phyloP scores from a whole-genome alignment of 2,797 vertebrate genomes.

The Spinus olivaceus region DNA sequence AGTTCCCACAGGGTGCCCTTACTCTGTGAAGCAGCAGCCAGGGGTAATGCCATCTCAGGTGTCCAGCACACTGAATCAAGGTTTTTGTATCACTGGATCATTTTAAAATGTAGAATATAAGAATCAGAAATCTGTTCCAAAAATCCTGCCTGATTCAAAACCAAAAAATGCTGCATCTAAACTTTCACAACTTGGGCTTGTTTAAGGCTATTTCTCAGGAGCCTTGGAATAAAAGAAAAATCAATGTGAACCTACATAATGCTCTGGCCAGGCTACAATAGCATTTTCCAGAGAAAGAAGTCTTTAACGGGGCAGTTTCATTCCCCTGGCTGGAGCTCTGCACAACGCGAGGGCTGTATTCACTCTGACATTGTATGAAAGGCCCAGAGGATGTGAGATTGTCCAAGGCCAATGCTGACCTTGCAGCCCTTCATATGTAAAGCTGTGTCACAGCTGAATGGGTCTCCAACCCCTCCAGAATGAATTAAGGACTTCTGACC shows the following conservation, averaged over 20 bases:
- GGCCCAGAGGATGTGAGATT: neutral
- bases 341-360: accelerated
- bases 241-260: neutral
- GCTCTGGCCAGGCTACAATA: neutral
- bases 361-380: neutral
- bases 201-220: neutral
- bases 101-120: neutral
- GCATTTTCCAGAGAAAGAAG: neutral
- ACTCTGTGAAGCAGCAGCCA: neutral
- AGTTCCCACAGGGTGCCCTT: neutral
- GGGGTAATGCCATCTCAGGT: neutral
- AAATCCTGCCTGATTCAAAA: neutral
- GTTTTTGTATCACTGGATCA: neutral
- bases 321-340: accelerated
- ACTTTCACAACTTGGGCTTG: neutral
- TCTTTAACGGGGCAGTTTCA: neutral
- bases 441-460: neutral
- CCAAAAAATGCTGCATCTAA: neutral
- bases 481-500: neutral
- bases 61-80: neutral
- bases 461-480: neutral
- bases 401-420: neutral
- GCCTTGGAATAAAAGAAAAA: neutral
- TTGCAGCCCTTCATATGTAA: neutral
- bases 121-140: accelerated